Percentiles rank a stretch among this genome's conserved stretches.
These are phyloP conservation scores for Ochropacha duplaris DNA, from an alignment of 2,888 invertebrate species.

Conservation along the genomic window DNA sequence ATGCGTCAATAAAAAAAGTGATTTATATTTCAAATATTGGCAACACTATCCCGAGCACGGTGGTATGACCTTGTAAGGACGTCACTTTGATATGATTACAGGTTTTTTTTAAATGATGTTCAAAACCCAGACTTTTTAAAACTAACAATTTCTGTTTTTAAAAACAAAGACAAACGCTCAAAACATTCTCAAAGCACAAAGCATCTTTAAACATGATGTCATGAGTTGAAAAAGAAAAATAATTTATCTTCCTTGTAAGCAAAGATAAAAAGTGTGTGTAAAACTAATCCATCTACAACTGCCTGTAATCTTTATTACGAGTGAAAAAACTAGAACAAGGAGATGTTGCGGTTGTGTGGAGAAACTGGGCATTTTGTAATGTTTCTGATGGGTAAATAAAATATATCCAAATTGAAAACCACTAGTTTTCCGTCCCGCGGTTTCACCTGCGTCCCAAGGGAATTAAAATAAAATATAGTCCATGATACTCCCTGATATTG, in stretches of 20 bases:
- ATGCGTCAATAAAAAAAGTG: background rate
- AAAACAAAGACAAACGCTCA: background rate
- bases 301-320: slow-evolving; percentile 51
- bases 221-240: slow-evolving; percentile 6
- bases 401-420: too few relatives aligned
- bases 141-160: background rate
- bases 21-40: background rate
- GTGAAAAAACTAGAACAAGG: slow-evolving; percentile 55
- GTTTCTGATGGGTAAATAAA: background rate
- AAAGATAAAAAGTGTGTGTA: slow-evolving; percentile 43
- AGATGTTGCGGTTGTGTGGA: slow-evolving; percentile 19
- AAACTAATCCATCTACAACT: slow-evolving; percentile 34
- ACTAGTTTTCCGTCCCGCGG: too few relatives aligned
- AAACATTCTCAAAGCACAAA: slow-evolving; percentile 2
- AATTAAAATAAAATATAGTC: too few relatives aligned
- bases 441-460: too few relatives aligned
- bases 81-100: slow-evolving; percentile 1
- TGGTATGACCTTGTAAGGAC: slow-evolving; percentile 25
- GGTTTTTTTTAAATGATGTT: too few relatives aligned
- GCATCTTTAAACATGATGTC: slow-evolving; percentile 5
- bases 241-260: slow-evolving; percentile 11
- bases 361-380: background rate
- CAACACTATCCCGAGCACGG: background rate
- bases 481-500: too few relatives aligned
- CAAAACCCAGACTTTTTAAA: background rate